Base-by-base conservation (phyloP, 2,797 vertebrate species). In the Onychomys leucogaster region DNA sequence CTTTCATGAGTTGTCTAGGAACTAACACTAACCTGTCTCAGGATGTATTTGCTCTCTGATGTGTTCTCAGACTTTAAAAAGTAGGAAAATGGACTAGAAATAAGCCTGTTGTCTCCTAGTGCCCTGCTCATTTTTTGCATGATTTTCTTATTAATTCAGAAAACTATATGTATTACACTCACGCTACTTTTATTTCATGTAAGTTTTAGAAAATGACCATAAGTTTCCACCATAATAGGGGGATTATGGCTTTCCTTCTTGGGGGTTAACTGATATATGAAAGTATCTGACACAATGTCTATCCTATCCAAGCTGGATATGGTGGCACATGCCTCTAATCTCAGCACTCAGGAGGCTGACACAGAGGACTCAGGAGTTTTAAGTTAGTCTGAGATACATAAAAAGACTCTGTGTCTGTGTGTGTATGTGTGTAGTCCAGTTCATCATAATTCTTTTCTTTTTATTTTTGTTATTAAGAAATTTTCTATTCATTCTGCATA, bases 51-150 rank as follows among this genome's bases (percentile, higher is more conserved):
- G 67, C 52, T 67, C 80, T 89, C 71, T 76, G 69, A 23, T 34
- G 83, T 0, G 0, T 61, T 37, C 29, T 92, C 63, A 83, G 71
- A 61, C 41, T 87, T 97, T 49, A 94, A 94, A 94, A 95, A 49
- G 52, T 55, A 93, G 81, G 7, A 89, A 84, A 69, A 55, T 9
- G n/a, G 1, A 43, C 46, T 80, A 88, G 32, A 92, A 85, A 88
- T 67, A 80, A 63, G 25, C 34, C 73, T 94, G 32, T n/a, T 10
- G 19, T 71, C 32, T 92, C n/a, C n/a, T 37, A 41, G 46, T 17
- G 14, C 37, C 37, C 37, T 61, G 2, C 55, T 82, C 27, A 27
- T 41, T 37, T 82, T 92, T 92, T 57, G 4, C 88, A 49, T 25
- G 3, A 81, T 77, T 92, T 93, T n/a, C 27, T 49, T 80, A 7